Conservation (phyloP, 2,113 vertebrate species). For the Pogonocichla stellata region DNA sequence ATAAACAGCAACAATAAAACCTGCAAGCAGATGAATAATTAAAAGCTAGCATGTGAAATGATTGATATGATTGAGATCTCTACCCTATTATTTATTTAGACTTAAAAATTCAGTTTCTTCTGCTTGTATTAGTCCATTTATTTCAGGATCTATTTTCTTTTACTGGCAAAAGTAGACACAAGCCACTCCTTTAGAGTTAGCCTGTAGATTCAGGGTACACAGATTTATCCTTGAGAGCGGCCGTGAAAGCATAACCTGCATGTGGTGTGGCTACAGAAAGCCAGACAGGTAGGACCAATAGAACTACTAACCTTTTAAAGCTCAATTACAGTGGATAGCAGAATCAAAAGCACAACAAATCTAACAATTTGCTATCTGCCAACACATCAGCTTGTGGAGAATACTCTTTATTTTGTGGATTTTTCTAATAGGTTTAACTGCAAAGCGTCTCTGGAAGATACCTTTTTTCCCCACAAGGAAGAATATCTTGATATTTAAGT, state of each 20-base stretch:
- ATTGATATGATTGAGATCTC: neutral
- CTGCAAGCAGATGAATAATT: neutral
- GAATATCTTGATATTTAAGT: neutral
- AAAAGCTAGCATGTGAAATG: neutral
- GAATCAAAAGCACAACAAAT: neutral
- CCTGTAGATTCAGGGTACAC: neutral
- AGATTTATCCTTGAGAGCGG: neutral
- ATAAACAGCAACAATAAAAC: constrained; percentile 1
- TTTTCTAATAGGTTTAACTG: neutral
- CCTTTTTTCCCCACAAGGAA: neutral
- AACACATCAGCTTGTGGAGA: neutral
- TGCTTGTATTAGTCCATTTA: neutral
- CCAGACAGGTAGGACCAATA: neutral
- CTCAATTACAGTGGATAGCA: neutral
- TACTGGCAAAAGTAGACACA: neutral
- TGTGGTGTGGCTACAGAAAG: neutral
- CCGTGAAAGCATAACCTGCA: neutral
- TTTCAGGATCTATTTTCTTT: neutral
- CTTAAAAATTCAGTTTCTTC: neutral
- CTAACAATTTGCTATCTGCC: neutral
- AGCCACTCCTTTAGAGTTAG: neutral
- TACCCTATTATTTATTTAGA: neutral
- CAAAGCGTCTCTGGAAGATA: neutral
- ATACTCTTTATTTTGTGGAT: neutral
- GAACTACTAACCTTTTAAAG: neutral